phyloP scores from a whole-genome alignment of 2,888 invertebrate species.

The Perithous albicinctus region DNA sequence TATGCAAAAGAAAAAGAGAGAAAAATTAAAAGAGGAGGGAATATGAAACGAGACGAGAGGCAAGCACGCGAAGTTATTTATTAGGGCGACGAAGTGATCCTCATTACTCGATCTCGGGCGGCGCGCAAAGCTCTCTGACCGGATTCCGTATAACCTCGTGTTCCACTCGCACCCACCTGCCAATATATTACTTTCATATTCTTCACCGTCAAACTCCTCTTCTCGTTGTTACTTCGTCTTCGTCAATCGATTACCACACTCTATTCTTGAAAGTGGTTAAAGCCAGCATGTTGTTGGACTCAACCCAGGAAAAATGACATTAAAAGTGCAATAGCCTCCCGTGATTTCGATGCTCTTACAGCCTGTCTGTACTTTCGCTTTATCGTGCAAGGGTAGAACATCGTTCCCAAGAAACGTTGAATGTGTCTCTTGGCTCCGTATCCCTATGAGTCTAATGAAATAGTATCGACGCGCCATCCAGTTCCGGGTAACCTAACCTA shows the following conservation, averaged over 20 bases:
- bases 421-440: constrained; percentile 76
- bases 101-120: constrained; percentile 51
- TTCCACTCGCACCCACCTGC: constrained; percentile 20
- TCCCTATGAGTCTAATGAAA: constrained; percentile 66
- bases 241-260: background rate
- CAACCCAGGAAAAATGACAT: constrained; percentile 76
- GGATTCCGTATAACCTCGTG: constrained; percentile 50
- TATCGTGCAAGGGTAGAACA: constrained; percentile 20
- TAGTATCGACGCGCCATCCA: constrained; percentile 40
- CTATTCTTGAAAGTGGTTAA: background rate
- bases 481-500: background rate
- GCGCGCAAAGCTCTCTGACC: constrained; percentile 38
- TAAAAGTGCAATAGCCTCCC: constrained; percentile 80
- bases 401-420: constrained; percentile 60
- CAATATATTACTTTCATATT: constrained; percentile 7
- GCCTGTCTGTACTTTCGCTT: constrained; percentile 38
- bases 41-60: constrained; percentile 27
- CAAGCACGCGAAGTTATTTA: constrained; percentile 60
- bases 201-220: background rate
- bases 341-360: constrained; percentile 70
- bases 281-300: constrained; percentile 72
- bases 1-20: constrained; percentile 9
- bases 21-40: constrained; percentile 19
- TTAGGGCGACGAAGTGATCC: constrained; percentile 64
- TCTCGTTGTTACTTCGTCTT: background rate